phyloP scores from a whole-genome alignment of 2,797 vertebrate species.

The Macropus fuliginosus region DNA sequence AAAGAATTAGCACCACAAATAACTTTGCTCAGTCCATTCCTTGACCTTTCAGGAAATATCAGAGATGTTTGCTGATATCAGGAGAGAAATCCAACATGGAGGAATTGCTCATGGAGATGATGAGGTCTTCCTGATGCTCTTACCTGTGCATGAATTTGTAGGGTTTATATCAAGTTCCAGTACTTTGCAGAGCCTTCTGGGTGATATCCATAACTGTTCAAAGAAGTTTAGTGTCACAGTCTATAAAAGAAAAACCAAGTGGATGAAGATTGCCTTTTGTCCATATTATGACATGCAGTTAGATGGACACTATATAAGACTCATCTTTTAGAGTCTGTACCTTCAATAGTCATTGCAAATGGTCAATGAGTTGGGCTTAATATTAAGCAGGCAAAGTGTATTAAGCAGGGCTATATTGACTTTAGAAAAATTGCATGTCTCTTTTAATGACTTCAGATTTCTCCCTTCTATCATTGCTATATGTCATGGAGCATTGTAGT shows the following conservation, averaged over 20 bases:
- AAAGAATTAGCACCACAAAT: background rate
- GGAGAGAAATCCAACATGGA: background rate
- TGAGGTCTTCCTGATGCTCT: background rate
- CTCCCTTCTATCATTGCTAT: background rate
- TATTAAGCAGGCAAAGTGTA: background rate
- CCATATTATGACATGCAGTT: background rate
- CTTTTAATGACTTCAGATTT: background rate
- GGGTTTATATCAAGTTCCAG: background rate
- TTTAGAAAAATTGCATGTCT: background rate
- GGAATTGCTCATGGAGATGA: background rate
- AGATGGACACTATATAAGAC: background rate
- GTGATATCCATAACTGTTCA: background rate
- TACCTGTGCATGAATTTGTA: background rate
- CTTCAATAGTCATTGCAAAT: background rate
- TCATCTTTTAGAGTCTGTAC: background rate
- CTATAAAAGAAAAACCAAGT: background rate
- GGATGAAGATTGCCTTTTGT: background rate
- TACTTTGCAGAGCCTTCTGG: background rate
- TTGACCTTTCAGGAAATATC: background rate
- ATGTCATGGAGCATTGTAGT: background rate
- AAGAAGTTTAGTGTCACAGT: background rate
- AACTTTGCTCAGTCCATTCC: background rate
- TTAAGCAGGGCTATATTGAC: background rate
- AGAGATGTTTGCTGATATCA: background rate
- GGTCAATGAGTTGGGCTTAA: background rate